Base-by-base conservation (phyloP, 2,797 vertebrate genomes). In the Botia kubotai region DNA sequence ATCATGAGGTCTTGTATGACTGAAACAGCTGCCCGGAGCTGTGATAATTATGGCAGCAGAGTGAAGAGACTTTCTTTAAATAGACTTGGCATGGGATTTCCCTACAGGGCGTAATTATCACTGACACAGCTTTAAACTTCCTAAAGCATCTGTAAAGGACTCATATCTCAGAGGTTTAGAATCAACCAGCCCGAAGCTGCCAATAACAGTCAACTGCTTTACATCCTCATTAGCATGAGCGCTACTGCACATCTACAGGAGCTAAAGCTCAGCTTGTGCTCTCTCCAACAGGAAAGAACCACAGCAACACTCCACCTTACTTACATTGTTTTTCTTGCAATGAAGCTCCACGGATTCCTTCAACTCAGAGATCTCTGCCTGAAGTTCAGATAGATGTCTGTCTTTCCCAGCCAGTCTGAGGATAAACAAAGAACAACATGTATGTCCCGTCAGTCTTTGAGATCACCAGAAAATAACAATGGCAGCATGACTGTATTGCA, bases 251-350 rank as follows among this genome's bases (percentile, higher is more conserved):
- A 63, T 46, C 63, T 16, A 14, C 8, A 60, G 29, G 39, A 8
- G 8, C 65, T 57, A 13, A 68, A 46, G 43, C 19, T 26, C 55
- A 39, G 33, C n/a, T 16, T 1, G 12, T 46, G 3, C 53, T 21
- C 36, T 36, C 46, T 48, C 46, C 12, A 3, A 67, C 29, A n/a
- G 19, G 4, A 60, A 50, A 3, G 43, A 60, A 23, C 67, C 6
- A n/a, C 43, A 46, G 43, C 4, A 57, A 11, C 4, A 29, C 16
- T 26, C 21, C 26, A 3, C 16, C 16, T 43, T 2, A 72, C 97
- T 95, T 96, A 98, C 98, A 2, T 99, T 97, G 89, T 99, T 99
- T 92, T 99, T 99, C 92, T 94, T 97, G 89, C 95, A 96, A 76
- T 98, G 97, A 87, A 96, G 95, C 89, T 99, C 97, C 90, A 99